A percentile compares a stretch with the other conserved stretches of the same genome.
These are phyloP conservation scores for Serinus canaria DNA, from an alignment of 2,113 vertebrate species.

Conservation along the genomic window DNA sequence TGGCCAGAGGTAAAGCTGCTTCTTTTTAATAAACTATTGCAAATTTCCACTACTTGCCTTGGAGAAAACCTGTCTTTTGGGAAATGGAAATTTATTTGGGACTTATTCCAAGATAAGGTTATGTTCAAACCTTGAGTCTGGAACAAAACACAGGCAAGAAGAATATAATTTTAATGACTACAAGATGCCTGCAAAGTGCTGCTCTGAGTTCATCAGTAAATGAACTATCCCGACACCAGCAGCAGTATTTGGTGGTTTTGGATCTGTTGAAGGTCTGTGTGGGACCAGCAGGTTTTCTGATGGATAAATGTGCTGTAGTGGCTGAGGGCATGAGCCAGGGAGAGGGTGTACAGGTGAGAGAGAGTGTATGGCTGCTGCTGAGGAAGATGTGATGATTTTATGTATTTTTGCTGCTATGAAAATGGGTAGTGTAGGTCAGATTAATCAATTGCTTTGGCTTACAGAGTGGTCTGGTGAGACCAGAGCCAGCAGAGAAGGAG, in stretches of 20 bases:
- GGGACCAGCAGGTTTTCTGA: background rate
- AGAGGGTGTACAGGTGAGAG: background rate
- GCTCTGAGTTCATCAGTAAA: background rate
- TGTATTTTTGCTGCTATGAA: background rate
- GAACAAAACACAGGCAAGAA: slow-evolving; percentile 27
- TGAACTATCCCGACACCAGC: background rate
- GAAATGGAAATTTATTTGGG: slow-evolving; percentile 55
- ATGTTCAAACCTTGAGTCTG: slow-evolving; percentile 25
- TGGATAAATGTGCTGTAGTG: background rate
- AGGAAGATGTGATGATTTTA: background rate
- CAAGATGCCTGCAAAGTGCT: slow-evolving; percentile 15
- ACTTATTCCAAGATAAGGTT: slow-evolving; percentile 24
- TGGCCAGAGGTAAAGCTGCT: slow-evolving; percentile 52
- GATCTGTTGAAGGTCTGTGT: fast-evolving
- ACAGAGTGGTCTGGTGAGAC: background rate
- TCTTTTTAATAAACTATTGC: slow-evolving; percentile 53
- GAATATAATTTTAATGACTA: slow-evolving; percentile 43
- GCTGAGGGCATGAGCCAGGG: background rate
- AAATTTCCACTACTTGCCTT: slow-evolving; percentile 56
- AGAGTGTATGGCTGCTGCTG: background rate
- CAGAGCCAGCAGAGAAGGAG: background rate
- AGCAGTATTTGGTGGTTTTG: background rate
- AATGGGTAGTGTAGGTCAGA: background rate
- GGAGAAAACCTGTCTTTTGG: slow-evolving; percentile 44
- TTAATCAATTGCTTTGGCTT: background rate